phyloP scores from a whole-genome alignment of 2,888 invertebrate genomes.

The Stegophylla sp. region DNA sequence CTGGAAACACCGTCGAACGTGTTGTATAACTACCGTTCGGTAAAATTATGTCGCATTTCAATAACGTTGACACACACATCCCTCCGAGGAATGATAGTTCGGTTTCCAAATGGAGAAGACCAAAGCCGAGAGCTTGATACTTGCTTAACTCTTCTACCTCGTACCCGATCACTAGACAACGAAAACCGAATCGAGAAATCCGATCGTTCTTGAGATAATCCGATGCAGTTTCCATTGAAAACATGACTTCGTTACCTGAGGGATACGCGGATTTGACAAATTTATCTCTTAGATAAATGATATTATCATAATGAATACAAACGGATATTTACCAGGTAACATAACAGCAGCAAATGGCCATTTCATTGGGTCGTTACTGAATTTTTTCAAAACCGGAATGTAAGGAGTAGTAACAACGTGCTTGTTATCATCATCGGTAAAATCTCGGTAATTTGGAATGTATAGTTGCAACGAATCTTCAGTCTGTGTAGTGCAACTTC shows the following conservation, averaged over 20 bases:
- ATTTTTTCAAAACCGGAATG: conserved; percentile 74
- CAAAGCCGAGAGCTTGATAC: conserved; percentile 64
- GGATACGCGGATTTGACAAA: neutral
- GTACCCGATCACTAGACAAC: conserved; percentile 80
- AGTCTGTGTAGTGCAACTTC: conserved; percentile 89
- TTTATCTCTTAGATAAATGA: neutral
- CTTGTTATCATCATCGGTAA: conserved; percentile 27
- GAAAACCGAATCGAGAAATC: conserved; percentile 77
- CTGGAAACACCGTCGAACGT: neutral
- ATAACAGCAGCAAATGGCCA: conserved; percentile 90
- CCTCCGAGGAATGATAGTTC: conserved; percentile 90
- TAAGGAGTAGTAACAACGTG: conserved; percentile 65
- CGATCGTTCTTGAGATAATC: conserved; percentile 92
- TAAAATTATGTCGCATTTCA: conserved; percentile 80
- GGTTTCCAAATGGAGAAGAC: conserved; percentile 80
- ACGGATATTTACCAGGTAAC: conserved; percentile 72
- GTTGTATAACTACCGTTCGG: conserved; percentile 64
- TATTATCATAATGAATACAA: conserved; percentile 38
- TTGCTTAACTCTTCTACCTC: conserved; percentile 70
- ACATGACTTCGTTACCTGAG: conserved; percentile 87
- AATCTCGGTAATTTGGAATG: conserved; percentile 66
- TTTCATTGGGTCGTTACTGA: conserved; percentile 70
- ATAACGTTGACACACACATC: conserved; percentile 87
- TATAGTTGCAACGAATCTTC: conserved; percentile 86
- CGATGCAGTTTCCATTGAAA: conserved; percentile 94